phyloP scores from a whole-genome alignment of 2,888 invertebrate genomes.

The Himalopsyche japonica region DNA sequence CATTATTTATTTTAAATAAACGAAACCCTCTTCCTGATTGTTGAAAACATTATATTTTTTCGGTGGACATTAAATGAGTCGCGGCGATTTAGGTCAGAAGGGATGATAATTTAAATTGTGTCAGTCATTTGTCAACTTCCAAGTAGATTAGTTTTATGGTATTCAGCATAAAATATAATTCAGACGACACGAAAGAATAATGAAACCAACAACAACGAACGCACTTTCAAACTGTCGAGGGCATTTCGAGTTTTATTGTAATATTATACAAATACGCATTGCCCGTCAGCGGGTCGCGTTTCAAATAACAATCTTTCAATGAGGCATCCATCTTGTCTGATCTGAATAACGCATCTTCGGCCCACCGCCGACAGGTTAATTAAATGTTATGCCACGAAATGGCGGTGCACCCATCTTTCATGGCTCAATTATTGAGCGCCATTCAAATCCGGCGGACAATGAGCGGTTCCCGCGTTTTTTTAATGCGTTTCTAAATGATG shows the following conservation, averaged over 20 bases:
- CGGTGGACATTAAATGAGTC: no score
- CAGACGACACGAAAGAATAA: no score
- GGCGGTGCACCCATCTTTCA: not conserved
- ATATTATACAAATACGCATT: not conserved
- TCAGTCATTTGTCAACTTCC: no score
- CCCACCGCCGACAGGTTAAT: not conserved
- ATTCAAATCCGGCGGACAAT: not conserved
- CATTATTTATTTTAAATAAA: no score
- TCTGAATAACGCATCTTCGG: not conserved
- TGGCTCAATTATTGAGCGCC: not conserved
- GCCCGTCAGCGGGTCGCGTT: not conserved
- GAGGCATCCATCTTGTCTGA: not conserved
- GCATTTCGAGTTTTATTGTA: not conserved
- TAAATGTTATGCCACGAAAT: not conserved
- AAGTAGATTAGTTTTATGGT: no score
- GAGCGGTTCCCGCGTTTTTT: not conserved
- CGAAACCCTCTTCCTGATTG: no score
- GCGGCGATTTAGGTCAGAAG: no score
- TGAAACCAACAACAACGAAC: no score
- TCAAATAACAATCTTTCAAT: not conserved
- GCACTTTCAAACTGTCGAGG: not conserved
- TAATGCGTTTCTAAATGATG: not conserved
- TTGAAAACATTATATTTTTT: no score
- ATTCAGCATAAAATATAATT: no score
- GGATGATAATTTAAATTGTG: no score